These are phyloP conservation scores for Apaloderma vittatum DNA, from an alignment of 2,113 vertebrate species.

Conservation along the genomic window DNA sequence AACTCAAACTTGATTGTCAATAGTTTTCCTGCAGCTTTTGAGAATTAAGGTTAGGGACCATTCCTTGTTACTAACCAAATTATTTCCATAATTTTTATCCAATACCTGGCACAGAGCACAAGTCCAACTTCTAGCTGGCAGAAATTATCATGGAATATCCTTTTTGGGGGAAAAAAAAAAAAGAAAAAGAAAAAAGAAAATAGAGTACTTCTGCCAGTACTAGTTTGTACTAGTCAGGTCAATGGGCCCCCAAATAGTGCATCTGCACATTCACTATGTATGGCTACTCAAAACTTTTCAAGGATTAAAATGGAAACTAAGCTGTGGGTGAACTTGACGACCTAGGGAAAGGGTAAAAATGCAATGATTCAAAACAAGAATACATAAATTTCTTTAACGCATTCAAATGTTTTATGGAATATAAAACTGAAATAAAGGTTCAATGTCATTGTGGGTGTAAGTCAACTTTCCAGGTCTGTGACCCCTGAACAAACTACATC, in stretches of 20 bases:
- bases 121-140: background rate
- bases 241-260: background rate
- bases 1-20: background rate
- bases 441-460: rapidly evolving
- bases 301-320: background rate
- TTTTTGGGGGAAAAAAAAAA: background rate
- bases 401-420: background rate
- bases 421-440: background rate
- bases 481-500: background rate
- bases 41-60: background rate
- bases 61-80: background rate
- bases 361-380: background rate
- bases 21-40: background rate
- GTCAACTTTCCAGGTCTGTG: background rate
- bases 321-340: background rate
- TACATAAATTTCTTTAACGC: background rate
- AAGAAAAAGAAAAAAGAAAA: background rate
- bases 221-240: background rate
- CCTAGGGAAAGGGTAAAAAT: background rate
- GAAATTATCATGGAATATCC: background rate
- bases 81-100: background rate
- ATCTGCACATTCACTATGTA: background rate
- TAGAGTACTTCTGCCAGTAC: background rate
- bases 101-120: background rate
- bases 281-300: background rate